Evolutionary conservation across 2,113 vertebrate genomes (phyloP), one percentile per base, ranked within the genome.

Genomic region (Thamnaconus septentrionalis): DNA sequence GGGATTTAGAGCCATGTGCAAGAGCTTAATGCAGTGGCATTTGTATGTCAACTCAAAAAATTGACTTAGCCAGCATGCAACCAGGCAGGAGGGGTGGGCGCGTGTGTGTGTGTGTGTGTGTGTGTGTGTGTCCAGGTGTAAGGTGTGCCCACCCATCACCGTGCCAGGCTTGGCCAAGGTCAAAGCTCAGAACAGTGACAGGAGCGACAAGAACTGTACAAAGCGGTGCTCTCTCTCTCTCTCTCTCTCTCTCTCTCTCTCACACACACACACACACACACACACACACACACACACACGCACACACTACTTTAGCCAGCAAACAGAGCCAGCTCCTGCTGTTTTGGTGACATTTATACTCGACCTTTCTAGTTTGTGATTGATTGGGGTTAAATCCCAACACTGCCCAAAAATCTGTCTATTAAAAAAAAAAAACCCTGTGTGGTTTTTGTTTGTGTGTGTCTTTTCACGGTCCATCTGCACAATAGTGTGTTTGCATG

Each of bases 361-460:
- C 84, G 87, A 85, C 85, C 86, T 87, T 81, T 86, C 80, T 65
- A 67, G 67, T 85, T 79, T 75, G 66, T 83, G 86, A 83, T 86
- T 86, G 83, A 88, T 86, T 84, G 80, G 79, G 85, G 89, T 90
- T 88, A 88, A 92, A 71, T 80, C 75, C 76, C 66, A 85, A 67
- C 67, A 78, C 69, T 81, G 81, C 73, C 78, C 80, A 78, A 80
- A 83, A 87, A 84, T 80, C 70, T 82, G 80, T 87, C 85, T 31
- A 31, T 31, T 31, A 31, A 31, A 31, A 31, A 31, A 31, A 31
- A 85, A 75, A 39, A 49, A 76, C 48, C 42, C 56, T 71, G 49
- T 53, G 68, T 75, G 57, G 57, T 69, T 54, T 64, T 65, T 40
- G 12, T 31, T 53, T 46, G 62, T 53, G 57, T 59, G 52, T 68